Evolutionary conservation across 2,797 vertebrate genomes (phyloP), one percentile per base, ranked within the genome.

Genomic region (Acrocephalus scirpaceus): DNA sequence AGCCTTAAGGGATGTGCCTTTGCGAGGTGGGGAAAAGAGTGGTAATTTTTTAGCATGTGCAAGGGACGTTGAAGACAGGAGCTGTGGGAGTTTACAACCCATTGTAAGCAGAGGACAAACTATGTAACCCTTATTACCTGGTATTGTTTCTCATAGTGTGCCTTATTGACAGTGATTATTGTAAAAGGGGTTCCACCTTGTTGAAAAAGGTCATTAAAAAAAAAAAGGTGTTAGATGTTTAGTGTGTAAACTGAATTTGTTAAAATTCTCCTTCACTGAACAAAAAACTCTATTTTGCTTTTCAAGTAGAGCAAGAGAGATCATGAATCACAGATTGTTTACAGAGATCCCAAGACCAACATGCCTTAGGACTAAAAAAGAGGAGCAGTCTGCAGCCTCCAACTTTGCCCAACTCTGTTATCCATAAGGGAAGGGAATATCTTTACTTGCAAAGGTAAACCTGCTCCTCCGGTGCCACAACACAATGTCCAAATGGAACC

Each of bases 301-400:
- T 97, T 93, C 76, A 94, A 94, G 69, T 21, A 91, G 60, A 90
- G 38, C 48, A 94, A 78, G 51, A 85, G 72, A 85, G 69, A 32
- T 87, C 65, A 65, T 4, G 38, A 70, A 69, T 95, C 71, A 88
- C 48, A 86, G 83, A 69, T 12, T 88, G 79, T 87, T 81, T 90
- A 29, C 47, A 76, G 30, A 88, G 70, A 94, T 81, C 25, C 11
- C 14, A 56, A 77, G 86, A 94, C 21, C 38, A 62, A 34, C 34
- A 36, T 42, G 23, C 17, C 38, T 78, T 74, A 60, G 30, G 42
- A 66, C 27, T 51, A 82, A 74, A 44, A 92, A 73, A 89, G 57
- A 53, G 36, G 45, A 95, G 38, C 40, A 66, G 48, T 47, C 88
- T 96, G 30, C 48, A 86, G 81, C 67, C 44, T 86, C 64, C 87